These are phyloP conservation scores for Caranx melampygus DNA, from an alignment of 2,113 vertebrate species.

Conservation along the genomic window DNA sequence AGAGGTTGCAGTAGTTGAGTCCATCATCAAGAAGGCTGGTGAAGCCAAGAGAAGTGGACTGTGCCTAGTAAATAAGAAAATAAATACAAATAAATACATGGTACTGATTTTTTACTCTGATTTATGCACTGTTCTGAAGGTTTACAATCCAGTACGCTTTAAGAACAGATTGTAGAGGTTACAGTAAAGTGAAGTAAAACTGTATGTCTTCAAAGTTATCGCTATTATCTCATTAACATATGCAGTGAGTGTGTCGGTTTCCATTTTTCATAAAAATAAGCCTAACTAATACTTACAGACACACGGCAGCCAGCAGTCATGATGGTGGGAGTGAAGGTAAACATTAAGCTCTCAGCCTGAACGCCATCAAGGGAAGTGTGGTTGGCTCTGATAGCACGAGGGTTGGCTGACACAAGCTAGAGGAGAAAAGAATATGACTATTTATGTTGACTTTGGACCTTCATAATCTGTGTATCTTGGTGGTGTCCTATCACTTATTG, in stretches of 20 bases:
- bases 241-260: not conserved
- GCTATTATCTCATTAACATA: too few relatives aligned
- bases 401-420: slow-evolving; percentile 45
- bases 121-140: too few relatives aligned
- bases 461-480: too few relatives aligned
- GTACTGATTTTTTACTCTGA: too few relatives aligned
- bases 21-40: slow-evolving; percentile 50
- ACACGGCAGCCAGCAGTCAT: slow-evolving; percentile 38
- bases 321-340: slow-evolving; percentile 2
- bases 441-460: not conserved
- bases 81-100: too few relatives aligned
- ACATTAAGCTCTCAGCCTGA: slow-evolving; percentile 29
- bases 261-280: not conserved
- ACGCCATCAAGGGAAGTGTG: slow-evolving; percentile 47
- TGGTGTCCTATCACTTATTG: not conserved
- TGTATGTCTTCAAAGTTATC: too few relatives aligned
- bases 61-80: not conserved
- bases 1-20: slow-evolving; percentile 65
- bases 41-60: slow-evolving; percentile 55
- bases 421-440: not conserved
- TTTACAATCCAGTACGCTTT: too few relatives aligned
- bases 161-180: too few relatives aligned
- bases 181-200: too few relatives aligned
- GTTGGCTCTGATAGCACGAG: slow-evolving; percentile 37
- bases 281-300: slow-evolving; percentile 15